phyloP scores from a whole-genome alignment of 2,113 vertebrate species.

The Columbina picui region DNA sequence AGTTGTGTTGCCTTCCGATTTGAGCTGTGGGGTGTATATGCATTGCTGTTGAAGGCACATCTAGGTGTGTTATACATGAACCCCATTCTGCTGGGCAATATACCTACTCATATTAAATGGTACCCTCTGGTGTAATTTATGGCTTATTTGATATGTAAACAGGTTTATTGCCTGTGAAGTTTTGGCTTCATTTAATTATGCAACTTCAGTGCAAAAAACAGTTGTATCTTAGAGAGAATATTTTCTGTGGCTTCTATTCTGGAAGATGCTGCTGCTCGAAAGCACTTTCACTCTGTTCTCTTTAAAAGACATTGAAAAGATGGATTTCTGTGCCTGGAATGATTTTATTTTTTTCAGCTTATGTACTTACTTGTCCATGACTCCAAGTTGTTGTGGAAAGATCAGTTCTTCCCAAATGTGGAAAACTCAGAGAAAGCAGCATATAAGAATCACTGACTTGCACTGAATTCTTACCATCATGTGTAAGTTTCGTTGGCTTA shows the following conservation, averaged over 20 bases:
- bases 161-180: not conserved
- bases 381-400: not conserved
- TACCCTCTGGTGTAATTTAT: not conserved
- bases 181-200: not conserved
- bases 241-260: not conserved
- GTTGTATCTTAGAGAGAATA: not conserved
- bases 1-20: not conserved
- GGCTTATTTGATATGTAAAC: not conserved
- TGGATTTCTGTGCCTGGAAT: not conserved
- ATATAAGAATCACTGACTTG: not conserved
- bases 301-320: not conserved
- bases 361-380: not conserved
- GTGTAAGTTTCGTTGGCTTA: too few species aligned
- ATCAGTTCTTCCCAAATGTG: not conserved
- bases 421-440: not conserved
- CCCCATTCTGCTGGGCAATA: rapidly evolving
- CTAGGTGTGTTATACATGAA: not conserved
- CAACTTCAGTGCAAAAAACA: not conserved
- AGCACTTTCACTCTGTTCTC: not conserved
- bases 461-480: too few species aligned
- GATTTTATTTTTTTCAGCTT: not conserved
- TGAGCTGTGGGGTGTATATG: not conserved
- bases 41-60: not conserved
- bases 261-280: not conserved
- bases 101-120: not conserved